A percentile compares a stretch with the other conserved stretches of the same genome.
Conservation (phyloP, 2,888 invertebrate species). For the Dascillus cervinus region DNA sequence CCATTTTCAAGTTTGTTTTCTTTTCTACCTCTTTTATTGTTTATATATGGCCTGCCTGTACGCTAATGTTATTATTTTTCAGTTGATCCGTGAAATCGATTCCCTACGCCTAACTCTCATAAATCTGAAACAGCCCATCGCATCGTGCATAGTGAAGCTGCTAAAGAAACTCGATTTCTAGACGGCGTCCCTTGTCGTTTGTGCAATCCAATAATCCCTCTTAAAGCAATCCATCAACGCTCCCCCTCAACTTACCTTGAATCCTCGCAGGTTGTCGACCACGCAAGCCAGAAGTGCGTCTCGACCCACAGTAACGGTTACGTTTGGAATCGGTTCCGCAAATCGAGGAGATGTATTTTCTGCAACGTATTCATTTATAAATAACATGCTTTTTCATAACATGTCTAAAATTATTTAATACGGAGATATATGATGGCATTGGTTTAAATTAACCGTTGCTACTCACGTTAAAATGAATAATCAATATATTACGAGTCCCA, state of each 20-base stretch:
- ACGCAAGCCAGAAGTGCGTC: constrained; percentile 84
- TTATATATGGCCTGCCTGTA: constrained; percentile 33
- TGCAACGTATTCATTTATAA: constrained; percentile 28
- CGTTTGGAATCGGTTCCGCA: constrained; percentile 82
- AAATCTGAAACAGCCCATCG: constrained; percentile 24
- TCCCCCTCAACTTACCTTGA: constrained; percentile 60
- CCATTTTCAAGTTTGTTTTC: constrained; percentile 35
- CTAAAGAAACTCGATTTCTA: constrained; percentile 37
- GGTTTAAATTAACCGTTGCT: no score
- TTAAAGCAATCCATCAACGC: constrained; percentile 24
- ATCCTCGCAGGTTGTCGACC: constrained; percentile 78
- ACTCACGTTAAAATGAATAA: no score
- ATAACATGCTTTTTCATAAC: no score
- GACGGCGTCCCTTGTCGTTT: constrained; percentile 30
- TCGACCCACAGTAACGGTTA: constrained; percentile 80
- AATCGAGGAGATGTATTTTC: constrained; percentile 61
- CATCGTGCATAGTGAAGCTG: constrained; percentile 19
- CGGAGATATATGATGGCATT: no score
- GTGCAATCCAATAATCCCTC: constrained; percentile 37
- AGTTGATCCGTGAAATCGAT: constrained; percentile 31
- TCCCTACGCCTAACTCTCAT: constrained; percentile 20
- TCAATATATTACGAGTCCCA: no score
- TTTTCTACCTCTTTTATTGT: constrained; percentile 33
- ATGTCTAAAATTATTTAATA: no score
- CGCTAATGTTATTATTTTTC: constrained; percentile 39